These are phyloP conservation scores for Heliconius charithonia DNA, from an alignment of 2,888 invertebrate species.

Conservation along the genomic window DNA sequence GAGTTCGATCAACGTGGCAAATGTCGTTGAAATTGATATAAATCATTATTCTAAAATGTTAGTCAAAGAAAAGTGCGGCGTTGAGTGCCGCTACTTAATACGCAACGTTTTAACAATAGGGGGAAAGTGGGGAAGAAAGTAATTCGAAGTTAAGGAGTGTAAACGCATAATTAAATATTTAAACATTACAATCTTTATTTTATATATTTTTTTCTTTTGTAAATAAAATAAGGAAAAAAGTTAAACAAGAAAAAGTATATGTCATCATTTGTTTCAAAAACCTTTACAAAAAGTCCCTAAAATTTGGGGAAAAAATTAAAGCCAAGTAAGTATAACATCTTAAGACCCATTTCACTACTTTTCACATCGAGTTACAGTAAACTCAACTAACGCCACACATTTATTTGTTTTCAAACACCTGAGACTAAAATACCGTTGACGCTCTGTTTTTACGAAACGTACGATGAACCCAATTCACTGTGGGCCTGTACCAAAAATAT, in stretches of 20 bases:
- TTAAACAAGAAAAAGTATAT: neutral
- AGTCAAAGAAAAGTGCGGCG: neutral
- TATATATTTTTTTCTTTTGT: neutral
- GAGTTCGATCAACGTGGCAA: neutral
- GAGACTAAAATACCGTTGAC: slow-evolving; percentile 34
- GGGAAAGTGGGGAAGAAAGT: neutral
- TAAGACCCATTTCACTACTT: neutral
- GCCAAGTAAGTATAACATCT: neutral
- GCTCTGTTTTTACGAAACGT: slow-evolving; percentile 22
- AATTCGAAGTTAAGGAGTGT: neutral
- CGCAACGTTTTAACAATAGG: neutral
- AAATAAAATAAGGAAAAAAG: neutral
- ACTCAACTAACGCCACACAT: neutral
- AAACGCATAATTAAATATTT: no score
- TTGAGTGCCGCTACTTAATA: neutral
- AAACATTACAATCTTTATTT: no score
- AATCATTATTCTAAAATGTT: neutral
- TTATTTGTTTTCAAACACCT: slow-evolving; percentile 39
- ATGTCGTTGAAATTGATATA: neutral
- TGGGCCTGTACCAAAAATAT: slow-evolving; percentile 23
- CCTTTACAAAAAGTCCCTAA: neutral
- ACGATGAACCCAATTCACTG: slow-evolving; percentile 24
- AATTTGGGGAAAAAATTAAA: neutral
- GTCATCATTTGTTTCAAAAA: neutral
- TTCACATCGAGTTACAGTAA: neutral